Base-by-base conservation (phyloP, 1,140 invertebrate species). In the Ooceraea biroi region DNA sequence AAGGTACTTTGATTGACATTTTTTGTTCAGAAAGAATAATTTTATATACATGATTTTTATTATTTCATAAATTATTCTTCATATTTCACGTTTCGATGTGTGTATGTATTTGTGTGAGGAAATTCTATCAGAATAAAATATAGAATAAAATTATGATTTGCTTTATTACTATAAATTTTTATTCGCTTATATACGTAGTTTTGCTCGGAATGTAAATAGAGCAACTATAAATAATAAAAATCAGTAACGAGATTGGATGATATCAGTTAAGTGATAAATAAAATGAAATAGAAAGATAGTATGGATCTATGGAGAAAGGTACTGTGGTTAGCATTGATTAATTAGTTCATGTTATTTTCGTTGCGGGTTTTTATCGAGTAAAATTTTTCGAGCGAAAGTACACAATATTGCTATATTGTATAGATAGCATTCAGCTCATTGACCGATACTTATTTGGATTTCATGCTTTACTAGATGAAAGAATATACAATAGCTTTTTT, bases 381-480 rank as follows among this genome's bases (percentile, higher is more conserved):
- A 58, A 46, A 57, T 69, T 80, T 80, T 80, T 80, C 7, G 19
- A 69, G 22, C 17, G 22, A 69, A 58, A 17, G 46, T 68, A 36
- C n/a, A 66, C 36, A 30, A 78, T 80, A 57, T 57, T 77, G 58
- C 60, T 58, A 19, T 36, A 19, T 36, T 71, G 25, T 30, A 55
- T 36, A 22, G 36, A 44, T 50, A 11, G 10, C 17, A 57, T 69
- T 46, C 50, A 19, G 12, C 12, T 80, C 65, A 80, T 57, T 80
- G 55, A 36, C 22, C 76, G 17, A 80, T 71, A 69, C 22, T 57
- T 71, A 69, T 17, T 57, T 58, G 50, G 50, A 71, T 80, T 80
- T 80, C 63, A 69, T 25, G 65, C 65, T 80, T 80, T 22, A 57
- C 25, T 22, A 69, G 50, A 78, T 69, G 57, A 71, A 46, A 69